Percentiles rank a stretch among this genome's conserved stretches.
phyloP scores from a whole-genome alignment of 2,888 invertebrate genomes.

The Scelioninae gen. 1 region DNA sequence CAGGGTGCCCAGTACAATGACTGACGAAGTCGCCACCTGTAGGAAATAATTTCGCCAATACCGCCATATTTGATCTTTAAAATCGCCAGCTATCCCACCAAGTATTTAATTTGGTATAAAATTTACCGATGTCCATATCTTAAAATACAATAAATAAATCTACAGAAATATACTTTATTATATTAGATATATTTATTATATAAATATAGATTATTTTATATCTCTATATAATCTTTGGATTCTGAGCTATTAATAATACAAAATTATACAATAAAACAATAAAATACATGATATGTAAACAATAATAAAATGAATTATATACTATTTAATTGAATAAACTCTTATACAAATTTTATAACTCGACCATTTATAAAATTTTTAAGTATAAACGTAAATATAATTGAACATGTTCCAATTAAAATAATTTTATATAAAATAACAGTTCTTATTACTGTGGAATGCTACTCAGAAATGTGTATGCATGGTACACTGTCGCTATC shows the following conservation, averaged over 20 bases:
- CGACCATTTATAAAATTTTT: conserved; percentile 15
- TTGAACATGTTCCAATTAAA: background rate
- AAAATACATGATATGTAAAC: too few relatives aligned
- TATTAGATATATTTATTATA: too few relatives aligned
- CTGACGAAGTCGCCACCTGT: conserved; percentile 28
- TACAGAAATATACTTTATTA: too few relatives aligned
- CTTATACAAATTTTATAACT: conserved; percentile 6
- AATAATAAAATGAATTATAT: background rate
- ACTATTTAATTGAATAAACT: conserved; percentile 15
- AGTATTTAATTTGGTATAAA: too few relatives aligned
- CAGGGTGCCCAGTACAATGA: conserved; percentile 22
- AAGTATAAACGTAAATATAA: conserved; percentile 9
- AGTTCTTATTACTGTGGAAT: background rate
- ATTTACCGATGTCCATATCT: too few relatives aligned
- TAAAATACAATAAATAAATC: too few relatives aligned
- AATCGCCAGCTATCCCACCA: conserved; percentile 14
- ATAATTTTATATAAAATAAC: conserved; percentile 11
- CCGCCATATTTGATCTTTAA: conserved; percentile 18
- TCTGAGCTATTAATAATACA: too few relatives aligned
- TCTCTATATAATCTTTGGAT: too few relatives aligned
- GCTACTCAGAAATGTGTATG: conserved; percentile 12
- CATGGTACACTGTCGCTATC: conserved; percentile 12
- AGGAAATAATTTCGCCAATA: conserved; percentile 27
- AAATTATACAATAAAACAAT: too few relatives aligned
- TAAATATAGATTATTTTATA: too few relatives aligned